Percentiles rank a stretch among this genome's conserved stretches.
phyloP scores from a whole-genome alignment of 2,797 vertebrate species.

The Darevskia mixta region DNA sequence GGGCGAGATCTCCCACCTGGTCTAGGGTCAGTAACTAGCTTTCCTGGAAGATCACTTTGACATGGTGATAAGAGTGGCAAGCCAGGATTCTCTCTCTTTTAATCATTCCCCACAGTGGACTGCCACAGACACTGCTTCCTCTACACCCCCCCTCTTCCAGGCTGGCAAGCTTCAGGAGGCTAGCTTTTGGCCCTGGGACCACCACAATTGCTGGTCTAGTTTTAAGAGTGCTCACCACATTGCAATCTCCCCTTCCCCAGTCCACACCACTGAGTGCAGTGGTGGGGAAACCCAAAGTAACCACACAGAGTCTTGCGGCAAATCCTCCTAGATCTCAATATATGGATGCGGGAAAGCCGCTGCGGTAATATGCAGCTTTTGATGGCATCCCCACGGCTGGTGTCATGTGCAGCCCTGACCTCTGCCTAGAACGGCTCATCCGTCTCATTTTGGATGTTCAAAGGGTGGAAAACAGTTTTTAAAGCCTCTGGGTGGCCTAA shows the following conservation, averaged over 20 bases:
- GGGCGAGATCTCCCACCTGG: conserved; percentile 52
- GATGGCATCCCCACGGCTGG: not conserved
- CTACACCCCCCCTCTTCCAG: not conserved
- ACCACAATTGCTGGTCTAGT: conserved; percentile 7
- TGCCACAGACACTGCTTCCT: not conserved
- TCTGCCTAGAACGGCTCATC: conserved; percentile 47
- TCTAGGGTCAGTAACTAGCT: conserved; percentile 34
- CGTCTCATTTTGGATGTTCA: conserved; percentile 46
- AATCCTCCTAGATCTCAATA: not conserved
- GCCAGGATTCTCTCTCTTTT: not conserved
- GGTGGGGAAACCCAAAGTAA: not conserved
- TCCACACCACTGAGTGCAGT: not conserved
- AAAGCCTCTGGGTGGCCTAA: not conserved
- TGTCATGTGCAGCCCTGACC: not conserved
- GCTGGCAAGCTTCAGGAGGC: too few relatives aligned
- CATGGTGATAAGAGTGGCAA: not conserved
- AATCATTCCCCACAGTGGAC: not conserved
- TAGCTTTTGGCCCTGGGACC: not conserved
- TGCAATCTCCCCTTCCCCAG: not conserved
- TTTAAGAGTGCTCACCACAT: not conserved
- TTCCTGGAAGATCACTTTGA: conserved; percentile 45
- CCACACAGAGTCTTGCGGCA: not conserved
- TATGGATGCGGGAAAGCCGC: not conserved
- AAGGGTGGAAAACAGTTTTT: not conserved
- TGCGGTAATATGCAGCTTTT: not conserved